Base-by-base conservation (phyloP, 2,888 invertebrate species). In the Elegia similella region DNA sequence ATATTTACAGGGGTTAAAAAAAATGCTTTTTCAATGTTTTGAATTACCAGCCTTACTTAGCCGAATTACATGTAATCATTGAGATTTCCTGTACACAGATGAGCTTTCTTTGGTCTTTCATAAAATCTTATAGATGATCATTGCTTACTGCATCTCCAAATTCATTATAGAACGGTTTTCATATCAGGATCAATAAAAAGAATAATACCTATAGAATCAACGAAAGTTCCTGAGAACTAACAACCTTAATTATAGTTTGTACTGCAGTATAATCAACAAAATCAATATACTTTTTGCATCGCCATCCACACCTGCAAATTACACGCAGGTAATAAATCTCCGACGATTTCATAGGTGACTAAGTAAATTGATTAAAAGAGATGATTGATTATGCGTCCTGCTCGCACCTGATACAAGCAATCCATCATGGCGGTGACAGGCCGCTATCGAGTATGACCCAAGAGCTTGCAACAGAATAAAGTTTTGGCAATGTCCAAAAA, bases 361-460 rank as follows among this genome's bases (percentile, higher is more conserved):
- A 72, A 73, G 75, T 78, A 82, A 84, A 88, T 86, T 86, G 83
- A 87, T 87, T 85, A 82, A 85, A 82, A 83, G 67, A 65, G 63
- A 77, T 88, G 88, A 89, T 88, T 82, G 85, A 89, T 88, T 73
- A 69, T 71, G 61, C 67, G 66, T 69, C 65, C 60, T 63, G 69
- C 69, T 70, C 67, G 69, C 82, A 82, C 84, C 83, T 84, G 88
- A 79, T 79, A 74, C 74, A 64, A 59, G 68, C 65, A 70, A 80
- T 79, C 78, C 66, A 73, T 72, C 74, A 74, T 56, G 42, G 56
- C 46, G 3, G 48, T 30, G 64, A 57, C 60, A 50, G 52, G 34
- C 32, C 59, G 58, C 34, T 47, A 52, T 52, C 56, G 59, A 59
- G 23, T 53, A 50, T 50, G 50, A 50, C 50, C 50, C 50, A 34